Evolutionary conservation across 2,113 vertebrate species (phyloP).

Genomic region (Rattus rattus): DNA sequence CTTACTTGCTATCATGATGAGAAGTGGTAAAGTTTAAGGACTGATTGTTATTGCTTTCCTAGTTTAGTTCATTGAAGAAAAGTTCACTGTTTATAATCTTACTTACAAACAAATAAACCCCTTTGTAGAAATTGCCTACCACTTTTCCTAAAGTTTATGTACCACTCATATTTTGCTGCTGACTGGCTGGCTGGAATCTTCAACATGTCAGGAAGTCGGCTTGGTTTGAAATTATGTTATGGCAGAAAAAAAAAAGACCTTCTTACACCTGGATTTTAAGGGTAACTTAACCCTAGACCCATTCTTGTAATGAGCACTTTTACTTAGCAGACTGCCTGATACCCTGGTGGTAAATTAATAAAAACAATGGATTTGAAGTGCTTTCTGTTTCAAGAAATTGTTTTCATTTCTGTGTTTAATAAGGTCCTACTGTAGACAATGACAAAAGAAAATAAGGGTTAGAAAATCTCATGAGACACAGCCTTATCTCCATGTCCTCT

Average conservation of each 20-base stretch:
- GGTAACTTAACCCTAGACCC: not conserved
- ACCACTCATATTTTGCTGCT: not conserved
- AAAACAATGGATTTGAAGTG: not conserved
- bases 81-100: not conserved
- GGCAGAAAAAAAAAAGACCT: not conserved
- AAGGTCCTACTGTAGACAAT: too few relatives aligned
- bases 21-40: not conserved
- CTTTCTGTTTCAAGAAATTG: not conserved
- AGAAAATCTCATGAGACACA: not conserved
- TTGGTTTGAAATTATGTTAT: not conserved
- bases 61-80: not conserved
- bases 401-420: not conserved
- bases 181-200: not conserved
- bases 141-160: not conserved
- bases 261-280: not conserved
- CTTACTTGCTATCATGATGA: not conserved
- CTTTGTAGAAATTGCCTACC: not conserved
- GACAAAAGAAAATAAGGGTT: not conserved
- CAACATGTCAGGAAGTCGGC: not conserved
- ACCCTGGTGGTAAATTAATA: not conserved
- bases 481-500: rapidly evolving
- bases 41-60: not conserved
- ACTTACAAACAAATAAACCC: not conserved
- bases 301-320: not conserved
- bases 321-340: too few relatives aligned